These are phyloP conservation scores for Pinna nobilis DNA, from an alignment of 1,140 invertebrate species.

Conservation along the genomic window DNA sequence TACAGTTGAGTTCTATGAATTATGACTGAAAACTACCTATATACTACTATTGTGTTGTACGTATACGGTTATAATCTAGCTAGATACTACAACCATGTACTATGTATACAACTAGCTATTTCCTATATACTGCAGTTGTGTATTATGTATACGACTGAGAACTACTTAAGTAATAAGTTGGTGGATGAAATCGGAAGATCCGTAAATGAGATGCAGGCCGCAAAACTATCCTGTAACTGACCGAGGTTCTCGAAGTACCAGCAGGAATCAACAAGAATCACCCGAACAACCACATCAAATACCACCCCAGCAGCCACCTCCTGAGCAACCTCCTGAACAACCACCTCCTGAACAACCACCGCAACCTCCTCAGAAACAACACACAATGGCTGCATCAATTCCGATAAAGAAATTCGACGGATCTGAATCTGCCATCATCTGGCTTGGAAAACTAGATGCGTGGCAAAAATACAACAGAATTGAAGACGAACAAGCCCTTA, in stretches of 20 bases:
- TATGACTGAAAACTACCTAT: too few species aligned
- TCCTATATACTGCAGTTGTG: too few species aligned
- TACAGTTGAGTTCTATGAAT: too few species aligned
- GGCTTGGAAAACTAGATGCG: neutral
- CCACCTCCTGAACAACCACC: neutral
- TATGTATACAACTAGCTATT: too few species aligned
- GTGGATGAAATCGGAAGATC: neutral
- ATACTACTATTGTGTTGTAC: too few species aligned
- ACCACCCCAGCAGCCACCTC: neutral
- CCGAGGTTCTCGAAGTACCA: too few species aligned
- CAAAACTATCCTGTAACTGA: too few species aligned
- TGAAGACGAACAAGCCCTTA: neutral
- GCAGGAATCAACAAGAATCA: too few species aligned
- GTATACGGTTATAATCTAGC: too few species aligned
- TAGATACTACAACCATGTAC: too few species aligned
- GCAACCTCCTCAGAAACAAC: neutral
- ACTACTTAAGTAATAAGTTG: neutral
- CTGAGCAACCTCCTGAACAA: neutral
- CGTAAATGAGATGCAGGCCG: neutral
- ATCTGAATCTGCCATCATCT: slow-evolving; percentile 2
- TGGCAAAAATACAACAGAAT: slow-evolving; percentile 5
- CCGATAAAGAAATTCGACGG: slow-evolving; percentile 2
- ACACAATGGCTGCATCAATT: neutral
- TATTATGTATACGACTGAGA: too few species aligned
- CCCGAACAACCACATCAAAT: too few species aligned